Conservation (phyloP, 2,797 vertebrate genomes). For the Anableps anableps region DNA sequence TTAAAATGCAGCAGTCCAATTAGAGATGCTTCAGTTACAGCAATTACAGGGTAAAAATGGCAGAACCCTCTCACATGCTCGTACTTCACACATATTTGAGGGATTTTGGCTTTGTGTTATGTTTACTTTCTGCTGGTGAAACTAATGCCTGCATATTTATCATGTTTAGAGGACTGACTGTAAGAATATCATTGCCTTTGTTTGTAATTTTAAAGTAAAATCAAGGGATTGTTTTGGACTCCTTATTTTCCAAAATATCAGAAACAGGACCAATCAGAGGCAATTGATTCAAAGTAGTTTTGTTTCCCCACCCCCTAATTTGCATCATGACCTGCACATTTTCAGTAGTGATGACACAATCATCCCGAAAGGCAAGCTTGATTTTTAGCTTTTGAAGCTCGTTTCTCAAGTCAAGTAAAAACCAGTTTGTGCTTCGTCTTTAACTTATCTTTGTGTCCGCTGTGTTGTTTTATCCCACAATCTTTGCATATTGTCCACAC, state of each 20-base stretch:
- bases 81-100: conserved; percentile 47
- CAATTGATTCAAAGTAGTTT: not conserved
- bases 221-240: not conserved
- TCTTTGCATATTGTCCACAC: conserved; percentile 9
- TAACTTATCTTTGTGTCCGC: not conserved
- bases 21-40: conserved; percentile 48
- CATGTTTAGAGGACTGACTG: conserved; percentile 11
- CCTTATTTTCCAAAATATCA: not conserved
- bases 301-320: not conserved
- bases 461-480: not conserved
- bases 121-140: conserved; percentile 15
- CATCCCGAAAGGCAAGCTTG: not conserved
- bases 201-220: not conserved
- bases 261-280: not conserved
- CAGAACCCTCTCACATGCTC: conserved; percentile 8
- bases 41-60: conserved; percentile 56
- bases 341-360: too few relatives aligned
- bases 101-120: conserved; percentile 13
- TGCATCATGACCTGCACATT: not conserved
- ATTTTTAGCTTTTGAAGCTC: not conserved
- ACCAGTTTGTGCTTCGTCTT: not conserved
- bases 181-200: not conserved
- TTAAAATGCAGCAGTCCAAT: conserved; percentile 37
- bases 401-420: conserved; percentile 5
- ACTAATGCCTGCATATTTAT: not conserved